Conservation (phyloP, 2,888 invertebrate species). For the Ichneumon xanthorius region DNA sequence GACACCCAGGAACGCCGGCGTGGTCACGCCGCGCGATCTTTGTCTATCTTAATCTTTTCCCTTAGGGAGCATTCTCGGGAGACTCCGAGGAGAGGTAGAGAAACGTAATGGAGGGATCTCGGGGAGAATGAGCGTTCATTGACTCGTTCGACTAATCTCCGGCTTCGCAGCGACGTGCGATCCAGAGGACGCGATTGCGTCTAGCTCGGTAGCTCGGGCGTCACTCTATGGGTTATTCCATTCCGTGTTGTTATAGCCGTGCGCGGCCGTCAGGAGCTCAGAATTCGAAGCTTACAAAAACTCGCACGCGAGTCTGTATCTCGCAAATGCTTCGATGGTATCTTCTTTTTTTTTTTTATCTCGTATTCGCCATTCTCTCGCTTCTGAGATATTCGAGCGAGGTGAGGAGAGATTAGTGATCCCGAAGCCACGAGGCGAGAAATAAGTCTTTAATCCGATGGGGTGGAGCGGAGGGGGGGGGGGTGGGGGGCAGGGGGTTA, state of each 20-base stretch:
- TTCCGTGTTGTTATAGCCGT: constrained; percentile 1
- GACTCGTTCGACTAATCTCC: constrained; percentile 67
- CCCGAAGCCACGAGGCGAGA: constrained; percentile 7
- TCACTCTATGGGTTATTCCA: neutral
- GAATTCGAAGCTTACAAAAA: constrained; percentile 45
- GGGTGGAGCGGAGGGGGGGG: neutral
- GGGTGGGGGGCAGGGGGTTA: neutral
- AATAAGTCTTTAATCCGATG: constrained; percentile 38
- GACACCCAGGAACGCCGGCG: constrained; percentile 29
- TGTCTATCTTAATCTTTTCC: constrained; percentile 53
- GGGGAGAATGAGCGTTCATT: constrained; percentile 59
- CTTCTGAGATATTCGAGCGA: constrained; percentile 21
- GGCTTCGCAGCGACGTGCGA: constrained; percentile 38
- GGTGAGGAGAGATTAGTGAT: constrained; percentile 41
- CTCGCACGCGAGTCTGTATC: constrained; percentile 10
- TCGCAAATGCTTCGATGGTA: constrained; percentile 20
- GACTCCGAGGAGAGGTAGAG: neutral
- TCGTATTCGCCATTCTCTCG: constrained; percentile 23
- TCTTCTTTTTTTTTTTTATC: constrained; percentile 26
- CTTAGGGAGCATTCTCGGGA: constrained; percentile 20
- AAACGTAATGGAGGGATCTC: neutral
- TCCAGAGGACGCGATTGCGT: constrained; percentile 59
- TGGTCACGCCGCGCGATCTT: constrained; percentile 45
- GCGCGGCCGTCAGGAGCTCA: constrained; percentile 25
- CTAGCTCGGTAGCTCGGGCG: neutral